Conservation (phyloP, 2,113 vertebrate genomes). For the Saguinus midas region DNA sequence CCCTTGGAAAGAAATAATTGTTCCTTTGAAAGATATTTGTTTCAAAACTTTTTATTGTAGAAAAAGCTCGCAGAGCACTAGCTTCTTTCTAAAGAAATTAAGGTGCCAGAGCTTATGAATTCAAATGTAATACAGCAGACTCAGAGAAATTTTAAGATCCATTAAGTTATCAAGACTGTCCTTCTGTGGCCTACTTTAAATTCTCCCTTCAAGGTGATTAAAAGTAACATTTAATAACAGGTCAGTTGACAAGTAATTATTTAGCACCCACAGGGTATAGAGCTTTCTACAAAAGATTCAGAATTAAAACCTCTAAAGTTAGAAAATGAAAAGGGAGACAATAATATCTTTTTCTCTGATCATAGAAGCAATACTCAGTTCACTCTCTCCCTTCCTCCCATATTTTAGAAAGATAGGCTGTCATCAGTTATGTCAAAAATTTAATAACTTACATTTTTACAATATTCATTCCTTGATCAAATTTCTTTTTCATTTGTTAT, state of each 20-base stretch:
- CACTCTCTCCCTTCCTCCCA: background rate
- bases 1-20: constrained; percentile 51
- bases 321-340: constrained; percentile 34
- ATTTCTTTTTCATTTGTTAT: background rate
- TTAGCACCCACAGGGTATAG: constrained; percentile 37
- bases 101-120: constrained; percentile 39
- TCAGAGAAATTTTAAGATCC: constrained; percentile 55
- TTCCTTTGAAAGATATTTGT: constrained; percentile 36
- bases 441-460: background rate
- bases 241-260: constrained; percentile 74
- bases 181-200: constrained; percentile 62
- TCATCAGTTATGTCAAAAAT: constrained; percentile 8
- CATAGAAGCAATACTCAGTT: background rate
- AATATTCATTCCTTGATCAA: constrained; percentile 6
- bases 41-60: constrained; percentile 24
- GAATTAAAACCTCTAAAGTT: constrained; percentile 53
- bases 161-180: constrained; percentile 53
- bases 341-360: constrained; percentile 1
- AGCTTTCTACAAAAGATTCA: constrained; percentile 37
- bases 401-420: background rate
- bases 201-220: constrained; percentile 64
- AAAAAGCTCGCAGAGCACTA: constrained; percentile 35
- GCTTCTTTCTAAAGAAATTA: constrained; percentile 60
- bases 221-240: constrained; percentile 73
- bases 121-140: constrained; percentile 27